Conservation (phyloP, 2,113 vertebrate genomes). For the Glaucidium brasilianum region DNA sequence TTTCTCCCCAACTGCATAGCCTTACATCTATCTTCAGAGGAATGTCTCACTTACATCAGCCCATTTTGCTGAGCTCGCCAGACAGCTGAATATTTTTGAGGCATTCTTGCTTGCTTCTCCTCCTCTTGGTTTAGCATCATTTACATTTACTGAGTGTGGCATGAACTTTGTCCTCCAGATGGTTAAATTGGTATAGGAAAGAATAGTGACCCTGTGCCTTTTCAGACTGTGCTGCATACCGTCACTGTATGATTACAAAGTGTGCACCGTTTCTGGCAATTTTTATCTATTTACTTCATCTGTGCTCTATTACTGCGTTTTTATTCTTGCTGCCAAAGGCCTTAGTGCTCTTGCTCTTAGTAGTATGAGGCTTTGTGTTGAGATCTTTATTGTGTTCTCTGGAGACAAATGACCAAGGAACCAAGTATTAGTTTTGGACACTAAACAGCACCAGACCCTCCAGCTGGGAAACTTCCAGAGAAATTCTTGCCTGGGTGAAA, state of each 20-base stretch:
- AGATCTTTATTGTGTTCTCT: neutral
- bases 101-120: neutral
- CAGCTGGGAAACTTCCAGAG: neutral
- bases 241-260: neutral
- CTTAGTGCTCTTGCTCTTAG: neutral
- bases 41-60: constrained; percentile 54
- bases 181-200: neutral
- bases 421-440: neutral
- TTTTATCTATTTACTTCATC: neutral
- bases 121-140: constrained; percentile 5
- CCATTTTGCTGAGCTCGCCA: neutral
- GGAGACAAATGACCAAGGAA: neutral
- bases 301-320: neutral
- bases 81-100: constrained; percentile 22
- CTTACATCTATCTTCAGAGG: constrained; percentile 34
- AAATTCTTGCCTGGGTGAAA: neutral
- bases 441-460: neutral
- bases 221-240: neutral
- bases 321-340: neutral
- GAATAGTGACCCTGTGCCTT: neutral
- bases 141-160: neutral
- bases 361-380: neutral
- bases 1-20: constrained; percentile 51
- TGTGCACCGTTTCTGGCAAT: neutral
- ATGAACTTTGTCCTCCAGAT: neutral